Evolutionary conservation across 2,797 vertebrate species (phyloP).

Genomic region (Gadopsis bispinosus): DNA sequence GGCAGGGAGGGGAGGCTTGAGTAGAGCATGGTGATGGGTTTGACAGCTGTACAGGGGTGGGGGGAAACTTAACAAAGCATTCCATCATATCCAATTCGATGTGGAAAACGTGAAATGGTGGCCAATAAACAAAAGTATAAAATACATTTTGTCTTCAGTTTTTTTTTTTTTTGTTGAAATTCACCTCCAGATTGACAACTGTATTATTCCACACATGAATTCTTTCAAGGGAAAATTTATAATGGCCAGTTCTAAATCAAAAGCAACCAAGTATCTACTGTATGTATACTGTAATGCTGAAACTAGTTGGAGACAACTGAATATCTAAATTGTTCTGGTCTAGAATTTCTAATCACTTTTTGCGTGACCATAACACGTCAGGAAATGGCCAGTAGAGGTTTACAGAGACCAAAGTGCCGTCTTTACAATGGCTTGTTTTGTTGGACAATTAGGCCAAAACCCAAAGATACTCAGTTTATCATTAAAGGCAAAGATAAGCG

Average conservation of each 20-base stretch:
- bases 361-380: too few relatives aligned
- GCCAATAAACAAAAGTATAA: conserved; percentile 89
- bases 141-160: conserved; percentile 12
- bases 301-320: neutral
- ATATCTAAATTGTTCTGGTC: neutral
- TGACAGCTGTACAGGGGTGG: conserved; percentile 66
- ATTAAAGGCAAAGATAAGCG: neutral
- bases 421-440: too few relatives aligned
- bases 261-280: neutral
- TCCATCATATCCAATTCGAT: conserved; percentile 89
- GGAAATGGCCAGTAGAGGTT: too few relatives aligned
- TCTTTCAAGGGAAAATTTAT: neutral
- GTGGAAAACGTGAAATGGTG: conserved; percentile 89
- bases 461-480: neutral
- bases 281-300: neutral
- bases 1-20: conserved; percentile 48
- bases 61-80: conserved; percentile 83
- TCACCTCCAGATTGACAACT: neutral
- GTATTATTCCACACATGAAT: neutral
- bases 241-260: neutral
- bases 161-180: neutral
- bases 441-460: neutral
- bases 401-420: too few relatives aligned
- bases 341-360: neutral
- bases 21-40: conserved; percentile 58